Evolutionary conservation across 2,113 vertebrate species (phyloP), one percentile per base, ranked within the genome.

Genomic region (Myotis brandtii): DNA sequence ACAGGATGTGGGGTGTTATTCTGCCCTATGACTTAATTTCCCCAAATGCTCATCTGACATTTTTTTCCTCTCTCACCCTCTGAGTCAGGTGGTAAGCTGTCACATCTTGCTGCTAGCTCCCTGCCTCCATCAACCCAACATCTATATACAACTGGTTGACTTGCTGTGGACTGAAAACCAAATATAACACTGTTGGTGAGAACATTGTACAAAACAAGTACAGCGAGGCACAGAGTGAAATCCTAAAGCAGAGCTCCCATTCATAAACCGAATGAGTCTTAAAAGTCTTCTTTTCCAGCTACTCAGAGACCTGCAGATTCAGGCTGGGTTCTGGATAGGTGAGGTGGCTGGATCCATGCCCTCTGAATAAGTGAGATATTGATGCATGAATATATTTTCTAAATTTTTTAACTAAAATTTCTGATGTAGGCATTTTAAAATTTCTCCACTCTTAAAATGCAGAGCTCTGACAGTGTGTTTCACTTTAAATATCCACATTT

Each of bases 211-310:
- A 18, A 50, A 69, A 16, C 43, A 54, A 56, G 70, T 4, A 1
- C 7, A 37, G 10, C 32, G 1, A n/a, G 54, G 70, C 17, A 7
- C 1, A 0, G 56, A 37, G 67, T 2, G 3, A 43, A 25, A 56
- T 48, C 21, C 34, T 5, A 2, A 8, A 10, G 66, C n/a, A 52
- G 82, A 77, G 46, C 20, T 37, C 43, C 20, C 54, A 20, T 46
- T n/a, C n/a, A 25, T 4, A 34, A 76, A 86, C 20, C 1, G 0
- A 40, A 30, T 12, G 37, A n/a, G 1, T 69, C 59, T 23, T 5
- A 2, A 21, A 54, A 8, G 46, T 17, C 64, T 62, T 43, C 76
- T 17, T 52, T 54, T 10, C 16, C 34, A n/a, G 89, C 13, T 18
- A 17, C 20, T 46, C 64, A 25, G 54, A 82, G 16, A 40, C 64